These are phyloP conservation scores for Pelobates cultripes DNA, from an alignment of 2,797 vertebrate genomes.

Conservation along the genomic window DNA sequence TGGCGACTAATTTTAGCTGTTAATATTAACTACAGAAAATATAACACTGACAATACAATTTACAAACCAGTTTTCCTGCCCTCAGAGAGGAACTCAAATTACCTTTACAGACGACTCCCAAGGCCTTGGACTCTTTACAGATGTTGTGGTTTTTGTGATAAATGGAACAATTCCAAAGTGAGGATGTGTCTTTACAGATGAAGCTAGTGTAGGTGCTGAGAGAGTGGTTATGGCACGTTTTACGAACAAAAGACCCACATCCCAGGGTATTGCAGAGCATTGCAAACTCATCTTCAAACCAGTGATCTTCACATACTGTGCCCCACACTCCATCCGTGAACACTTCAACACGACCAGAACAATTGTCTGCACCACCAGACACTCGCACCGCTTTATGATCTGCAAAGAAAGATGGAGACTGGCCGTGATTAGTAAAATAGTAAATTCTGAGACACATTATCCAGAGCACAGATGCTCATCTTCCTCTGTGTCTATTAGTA, in stretches of 20 bases:
- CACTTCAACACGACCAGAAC: constrained; percentile 24
- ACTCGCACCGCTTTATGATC: constrained; percentile 20
- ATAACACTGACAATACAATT: no score
- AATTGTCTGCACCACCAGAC: background rate
- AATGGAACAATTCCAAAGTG: background rate
- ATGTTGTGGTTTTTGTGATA: background rate
- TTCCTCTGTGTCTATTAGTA: no score
- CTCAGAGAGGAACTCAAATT: background rate
- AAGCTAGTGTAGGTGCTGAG: background rate
- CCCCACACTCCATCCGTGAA: constrained; percentile 22
- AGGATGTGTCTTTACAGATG: background rate
- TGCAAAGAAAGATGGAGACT: background rate
- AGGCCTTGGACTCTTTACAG: background rate
- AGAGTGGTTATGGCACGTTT: constrained; percentile 10
- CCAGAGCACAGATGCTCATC: no score
- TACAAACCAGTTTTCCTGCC: no score
- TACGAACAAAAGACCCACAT: constrained; percentile 9
- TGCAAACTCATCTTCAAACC: background rate
- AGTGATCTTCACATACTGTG: constrained; percentile 21
- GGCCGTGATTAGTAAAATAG: no score
- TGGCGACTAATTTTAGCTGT: no score
- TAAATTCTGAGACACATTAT: no score
- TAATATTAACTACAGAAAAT: no score
- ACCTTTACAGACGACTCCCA: constrained; percentile 30
- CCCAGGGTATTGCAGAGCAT: constrained; percentile 22